Conservation (phyloP, 2,888 invertebrate species). For the Brachylomia viminalis region DNA sequence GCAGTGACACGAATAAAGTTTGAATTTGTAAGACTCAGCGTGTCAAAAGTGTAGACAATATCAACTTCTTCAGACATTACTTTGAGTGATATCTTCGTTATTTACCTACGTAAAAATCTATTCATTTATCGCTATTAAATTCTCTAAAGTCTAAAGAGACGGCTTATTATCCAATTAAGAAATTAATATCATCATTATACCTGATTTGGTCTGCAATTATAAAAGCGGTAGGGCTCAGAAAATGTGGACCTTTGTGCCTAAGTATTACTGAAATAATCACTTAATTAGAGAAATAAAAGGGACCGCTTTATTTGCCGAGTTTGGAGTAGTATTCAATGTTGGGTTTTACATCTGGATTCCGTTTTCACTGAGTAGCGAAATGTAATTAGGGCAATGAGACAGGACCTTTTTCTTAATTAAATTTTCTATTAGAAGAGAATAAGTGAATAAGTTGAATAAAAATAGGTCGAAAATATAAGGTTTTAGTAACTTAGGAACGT, state of each 20-base stretch:
- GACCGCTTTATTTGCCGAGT: background rate
- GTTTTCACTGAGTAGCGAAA: background rate
- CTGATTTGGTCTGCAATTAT: background rate
- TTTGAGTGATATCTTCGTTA: background rate
- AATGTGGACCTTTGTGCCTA: background rate
- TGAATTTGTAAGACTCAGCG: background rate
- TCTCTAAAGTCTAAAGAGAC: background rate
- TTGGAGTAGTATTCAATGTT: background rate
- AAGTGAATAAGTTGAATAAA: background rate
- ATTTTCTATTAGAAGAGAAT: background rate
- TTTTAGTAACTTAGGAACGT: background rate
- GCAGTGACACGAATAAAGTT: background rate
- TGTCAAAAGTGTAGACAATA: background rate
- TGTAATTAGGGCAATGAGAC: background rate
- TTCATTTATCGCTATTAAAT: background rate
- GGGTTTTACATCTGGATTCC: background rate
- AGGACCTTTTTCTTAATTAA: background rate
- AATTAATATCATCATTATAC: background rate
- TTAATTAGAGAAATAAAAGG: too few relatives aligned
- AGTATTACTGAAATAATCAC: background rate
- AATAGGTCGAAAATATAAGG: too few relatives aligned
- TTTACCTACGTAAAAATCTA: background rate
- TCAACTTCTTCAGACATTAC: background rate
- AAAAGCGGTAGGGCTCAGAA: background rate
- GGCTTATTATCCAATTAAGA: background rate